phyloP scores from a whole-genome alignment of 2,797 vertebrate species.

The Lemur catta region DNA sequence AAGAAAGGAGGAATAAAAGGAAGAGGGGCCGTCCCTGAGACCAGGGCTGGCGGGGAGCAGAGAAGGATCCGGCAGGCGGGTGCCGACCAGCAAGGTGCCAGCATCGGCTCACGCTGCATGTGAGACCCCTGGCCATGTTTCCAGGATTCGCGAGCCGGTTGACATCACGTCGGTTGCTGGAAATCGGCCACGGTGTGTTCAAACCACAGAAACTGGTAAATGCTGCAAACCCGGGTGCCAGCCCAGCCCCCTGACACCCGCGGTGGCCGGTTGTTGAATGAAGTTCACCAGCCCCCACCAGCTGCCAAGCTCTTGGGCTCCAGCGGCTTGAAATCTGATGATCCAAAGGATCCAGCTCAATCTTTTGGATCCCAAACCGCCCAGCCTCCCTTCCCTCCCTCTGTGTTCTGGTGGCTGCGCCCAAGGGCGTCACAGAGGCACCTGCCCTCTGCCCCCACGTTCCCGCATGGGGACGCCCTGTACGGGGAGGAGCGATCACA shows the following conservation, averaged over 20 bases:
- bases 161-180: not conserved
- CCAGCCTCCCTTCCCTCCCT: not conserved
- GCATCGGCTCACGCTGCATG: accelerated
- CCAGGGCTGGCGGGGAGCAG: not conserved
- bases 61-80: not conserved
- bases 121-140: not conserved
- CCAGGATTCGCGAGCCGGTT: not conserved
- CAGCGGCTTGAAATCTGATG: not conserved
- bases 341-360: not conserved
- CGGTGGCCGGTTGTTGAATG: not conserved
- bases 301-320: not conserved
- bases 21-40: not conserved
- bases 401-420: not conserved
- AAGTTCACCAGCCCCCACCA: not conserved
- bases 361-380: too few species aligned
- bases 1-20: not conserved
- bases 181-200: not conserved
- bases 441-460: accelerated
- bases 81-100: accelerated
- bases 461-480: too few species aligned
- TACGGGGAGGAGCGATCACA: not conserved
- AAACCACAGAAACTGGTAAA: not conserved
- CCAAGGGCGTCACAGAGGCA: not conserved
- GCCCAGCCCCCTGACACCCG: not conserved
- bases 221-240: too few species aligned